Conservation (phyloP, 1,140 invertebrate species). For the Bombus sibiricus region DNA sequence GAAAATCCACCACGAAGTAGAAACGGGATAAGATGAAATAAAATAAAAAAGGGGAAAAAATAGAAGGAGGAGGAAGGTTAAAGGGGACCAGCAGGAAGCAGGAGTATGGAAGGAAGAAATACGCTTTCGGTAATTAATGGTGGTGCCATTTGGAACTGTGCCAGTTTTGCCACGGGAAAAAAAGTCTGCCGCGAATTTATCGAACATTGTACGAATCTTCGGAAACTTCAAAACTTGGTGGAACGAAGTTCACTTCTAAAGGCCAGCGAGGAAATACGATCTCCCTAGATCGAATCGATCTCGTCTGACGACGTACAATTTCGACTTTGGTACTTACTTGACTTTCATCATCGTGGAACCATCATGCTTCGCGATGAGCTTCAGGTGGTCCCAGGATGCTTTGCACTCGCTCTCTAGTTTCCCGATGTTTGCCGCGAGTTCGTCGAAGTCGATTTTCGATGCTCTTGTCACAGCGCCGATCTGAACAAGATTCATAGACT, state of each 20-base stretch:
- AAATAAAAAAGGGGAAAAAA: conserved; percentile 54
- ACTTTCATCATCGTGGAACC: conserved; percentile 94
- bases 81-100: conserved; percentile 50
- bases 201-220: conserved; percentile 54
- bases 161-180: conserved; percentile 70
- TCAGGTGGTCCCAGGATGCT: conserved; percentile 98
- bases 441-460: conserved; percentile 96
- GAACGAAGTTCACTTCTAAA: background rate
- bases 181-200: conserved; percentile 72
- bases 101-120: conserved; percentile 60
- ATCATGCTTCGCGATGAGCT: conserved; percentile 97
- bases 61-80: conserved; percentile 42
- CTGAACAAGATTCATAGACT: conserved; percentile 78
- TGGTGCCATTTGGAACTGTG: conserved; percentile 71
- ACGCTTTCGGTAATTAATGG: conserved; percentile 76
- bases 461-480: conserved; percentile 96
- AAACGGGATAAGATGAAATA: conserved; percentile 57
- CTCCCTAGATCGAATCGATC: background rate
- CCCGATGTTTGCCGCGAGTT: conserved; percentile 92
- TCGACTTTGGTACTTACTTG: conserved; percentile 84
- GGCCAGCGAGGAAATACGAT: background rate
- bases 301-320: background rate
- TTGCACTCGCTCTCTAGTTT: conserved; percentile 98
- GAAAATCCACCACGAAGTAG: conserved; percentile 42
- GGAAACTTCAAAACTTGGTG: conserved; percentile 61